Evolutionary conservation across 2,113 vertebrate genomes (phyloP), one percentile per base, ranked within the genome.

Genomic region (Silurus asotus): DNA sequence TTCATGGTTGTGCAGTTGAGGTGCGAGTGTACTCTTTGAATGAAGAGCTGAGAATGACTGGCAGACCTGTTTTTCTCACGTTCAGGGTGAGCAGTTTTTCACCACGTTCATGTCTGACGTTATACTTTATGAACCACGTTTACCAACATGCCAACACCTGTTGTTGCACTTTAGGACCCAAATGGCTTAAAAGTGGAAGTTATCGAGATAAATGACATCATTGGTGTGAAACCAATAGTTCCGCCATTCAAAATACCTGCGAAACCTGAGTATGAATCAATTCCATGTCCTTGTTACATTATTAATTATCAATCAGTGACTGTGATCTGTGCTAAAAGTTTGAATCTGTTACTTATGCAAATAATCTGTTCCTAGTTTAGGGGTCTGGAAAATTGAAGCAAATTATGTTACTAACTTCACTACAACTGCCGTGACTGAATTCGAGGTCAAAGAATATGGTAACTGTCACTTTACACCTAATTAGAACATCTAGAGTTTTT

Each of bases 401-500:
- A 93, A 94, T 6, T 99, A 98, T 89, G 93, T 94, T n/a, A 91
- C 94, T 10, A 92, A 94, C 76, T 98, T 97, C 86, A 90, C 90
- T 89, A 98, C 97, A 8, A 91, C 87, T 72, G 95, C 93, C 9
- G 88, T 37, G 8, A 81, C 96, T 10, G 84, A 93, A 67, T 99
- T 99, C 93, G 97, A 98, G 93, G 93, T 99, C 15, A 97, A 96
- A 92, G 96, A 99, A 93, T 99, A 99, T 7, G 97, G 97, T 98
- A 95, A 93, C 87, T 17, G 53, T 19, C 9, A 10, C 2, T n/a
- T 67, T 19, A 14, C 25, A 75, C 15, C 59, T 74, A 9, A 15
- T 53, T 11, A 2, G 25, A 19, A 62, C 20, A 64, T 37, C 11
- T 25, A 49, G 9, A 19, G 19, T 19, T 25, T 10, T 59, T 37